Base-by-base conservation (phyloP, 2,888 invertebrate genomes). In the Agrotis clavis region DNA sequence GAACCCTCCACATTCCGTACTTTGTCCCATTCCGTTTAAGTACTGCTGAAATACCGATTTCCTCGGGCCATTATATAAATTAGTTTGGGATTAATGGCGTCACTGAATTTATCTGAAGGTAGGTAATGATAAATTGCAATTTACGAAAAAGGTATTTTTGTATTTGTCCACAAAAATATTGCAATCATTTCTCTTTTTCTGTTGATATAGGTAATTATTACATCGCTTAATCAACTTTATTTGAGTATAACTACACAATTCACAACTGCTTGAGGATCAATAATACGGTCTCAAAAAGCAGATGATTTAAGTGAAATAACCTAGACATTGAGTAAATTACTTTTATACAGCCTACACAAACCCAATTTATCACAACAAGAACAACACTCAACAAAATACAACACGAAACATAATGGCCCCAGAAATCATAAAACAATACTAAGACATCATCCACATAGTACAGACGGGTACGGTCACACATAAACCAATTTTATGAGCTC, bases 51-150 rank as follows among this genome's bases (percentile, higher is more conserved):
- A 87, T 86, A 85, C 82, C 84, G 84, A 88, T 89, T 89, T 86
- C 81, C 77, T 75, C 63, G 18, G 78, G 78, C 88, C 89, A 90
- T 90, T 91, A 86, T 84, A 87, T 87, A 88, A 89, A 90, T 90
- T 90, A 89, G 87, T 86, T 89, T 81, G 82, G 81, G 85, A 90
- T 89, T 90, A 90, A 88, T 83, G 85, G 84, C 75, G 82, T 77
- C 79, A 74, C 82, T 76, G 81, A 90, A 90, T 88, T 87, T 86
- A 83, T 79, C 77, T 81, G 79, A 85, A 87, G 79, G 82, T 86
- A 84, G 41, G 41, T 86, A 87, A 88, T 87, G 84, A 89, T 83
- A 81, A 84, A 77, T 77, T 41, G 13, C 48, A 61, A 25, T 56
- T 9, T 16, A 68, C 30, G 51, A 57, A 45, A 50, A 19, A 5